Percentiles rank a stretch among this genome's conserved stretches.
phyloP scores from a whole-genome alignment of 2,797 vertebrate genomes.

The Ciconia nigra region DNA sequence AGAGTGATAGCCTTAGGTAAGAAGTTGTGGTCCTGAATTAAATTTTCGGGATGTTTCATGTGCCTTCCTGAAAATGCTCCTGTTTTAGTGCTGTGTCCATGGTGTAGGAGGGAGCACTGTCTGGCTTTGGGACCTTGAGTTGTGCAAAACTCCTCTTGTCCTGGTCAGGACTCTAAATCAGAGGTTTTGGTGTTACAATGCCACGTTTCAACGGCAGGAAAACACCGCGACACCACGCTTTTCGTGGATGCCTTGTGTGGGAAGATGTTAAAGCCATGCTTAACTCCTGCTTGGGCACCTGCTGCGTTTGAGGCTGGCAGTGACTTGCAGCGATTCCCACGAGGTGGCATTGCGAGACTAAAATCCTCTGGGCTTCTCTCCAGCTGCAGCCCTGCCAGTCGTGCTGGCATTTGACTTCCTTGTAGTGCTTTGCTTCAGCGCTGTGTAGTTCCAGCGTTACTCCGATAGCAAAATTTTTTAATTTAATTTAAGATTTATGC shows the following conservation, averaged over 20 bases:
- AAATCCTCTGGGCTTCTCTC: not conserved
- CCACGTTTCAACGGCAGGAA: not conserved
- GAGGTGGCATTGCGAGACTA: slow-evolving; percentile 38
- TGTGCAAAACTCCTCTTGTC: not conserved
- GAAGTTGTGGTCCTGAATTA: not conserved
- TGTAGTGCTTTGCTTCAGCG: fast-evolving
- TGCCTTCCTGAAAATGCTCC: not conserved
- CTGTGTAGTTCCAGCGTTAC: not conserved
- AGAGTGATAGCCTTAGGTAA: not conserved
- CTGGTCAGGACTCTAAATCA: not conserved
- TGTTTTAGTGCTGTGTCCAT: not conserved
- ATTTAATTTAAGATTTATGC: not conserved
- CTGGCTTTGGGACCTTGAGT: not conserved
- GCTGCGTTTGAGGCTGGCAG: fast-evolving
- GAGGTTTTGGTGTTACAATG: not conserved
- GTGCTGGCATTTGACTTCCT: not conserved
- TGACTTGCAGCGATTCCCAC: not conserved
- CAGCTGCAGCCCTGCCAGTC: not conserved
- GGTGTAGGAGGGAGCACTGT: not conserved
- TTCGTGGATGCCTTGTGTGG: fast-evolving
- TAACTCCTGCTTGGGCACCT: not conserved
- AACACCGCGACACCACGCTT: fast-evolving
- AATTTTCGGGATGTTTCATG: not conserved
- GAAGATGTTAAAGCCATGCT: not conserved
- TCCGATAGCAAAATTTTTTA: not conserved